A percentile compares a stretch with the other conserved stretches of the same genome.
Evolutionary conservation across 2,113 vertebrate genomes (phyloP).

Genomic region (Aramus guarauna): DNA sequence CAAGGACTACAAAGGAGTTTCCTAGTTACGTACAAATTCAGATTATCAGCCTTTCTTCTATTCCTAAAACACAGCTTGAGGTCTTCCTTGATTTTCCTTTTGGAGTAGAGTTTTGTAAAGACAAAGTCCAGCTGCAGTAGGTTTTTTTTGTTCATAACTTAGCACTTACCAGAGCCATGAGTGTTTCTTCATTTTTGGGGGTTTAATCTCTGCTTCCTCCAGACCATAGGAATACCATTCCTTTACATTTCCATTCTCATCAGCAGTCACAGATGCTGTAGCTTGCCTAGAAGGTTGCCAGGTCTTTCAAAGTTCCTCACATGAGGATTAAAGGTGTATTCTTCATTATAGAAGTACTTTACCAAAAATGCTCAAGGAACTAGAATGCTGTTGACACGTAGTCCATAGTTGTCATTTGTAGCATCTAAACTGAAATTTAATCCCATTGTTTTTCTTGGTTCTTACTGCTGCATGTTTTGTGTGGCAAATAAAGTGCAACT

Average conservation of each 20-base stretch:
- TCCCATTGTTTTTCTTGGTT: neutral
- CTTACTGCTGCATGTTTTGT: neutral
- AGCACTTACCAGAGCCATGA: conserved; percentile 40
- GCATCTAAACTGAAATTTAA: neutral
- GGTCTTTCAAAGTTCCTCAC: neutral
- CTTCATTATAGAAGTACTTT: neutral
- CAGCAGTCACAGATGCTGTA: neutral
- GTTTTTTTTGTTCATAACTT: neutral
- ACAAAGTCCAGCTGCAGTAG: neutral
- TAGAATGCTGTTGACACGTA: neutral
- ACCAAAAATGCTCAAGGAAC: neutral
- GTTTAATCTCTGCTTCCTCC: neutral
- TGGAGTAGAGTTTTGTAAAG: neutral
- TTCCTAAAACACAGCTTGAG: neutral
- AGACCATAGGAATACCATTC: neutral
- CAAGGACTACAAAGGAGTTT: neutral
- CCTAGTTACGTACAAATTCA: neutral
- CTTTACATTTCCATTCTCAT: neutral
- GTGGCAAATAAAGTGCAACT: neutral
- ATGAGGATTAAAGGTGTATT: neutral
- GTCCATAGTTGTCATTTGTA: neutral
- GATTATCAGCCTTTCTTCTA: neutral
- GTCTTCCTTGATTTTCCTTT: neutral
- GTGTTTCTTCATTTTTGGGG: neutral
- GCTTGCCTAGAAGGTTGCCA: neutral